Evolutionary conservation across 53 echinoderm and acorn worm species (phyloP).

Genomic region (Paracentrotus lividus): DNA sequence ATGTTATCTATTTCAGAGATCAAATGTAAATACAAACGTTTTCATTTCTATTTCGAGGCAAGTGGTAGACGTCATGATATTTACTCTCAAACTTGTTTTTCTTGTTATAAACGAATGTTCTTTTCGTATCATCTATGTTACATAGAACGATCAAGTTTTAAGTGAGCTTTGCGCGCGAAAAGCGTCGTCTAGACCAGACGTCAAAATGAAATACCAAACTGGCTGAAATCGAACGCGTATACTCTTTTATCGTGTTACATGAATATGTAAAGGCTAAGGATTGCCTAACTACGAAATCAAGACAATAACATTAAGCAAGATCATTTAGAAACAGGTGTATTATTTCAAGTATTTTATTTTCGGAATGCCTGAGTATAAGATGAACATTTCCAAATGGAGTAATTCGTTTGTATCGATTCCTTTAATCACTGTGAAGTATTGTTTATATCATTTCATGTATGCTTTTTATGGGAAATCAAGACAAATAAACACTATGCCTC

Average conservation of each 20-base stretch:
- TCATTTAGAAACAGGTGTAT: not conserved
- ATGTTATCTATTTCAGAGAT: not conserved
- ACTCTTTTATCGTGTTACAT: not conserved
- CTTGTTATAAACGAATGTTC: not conserved
- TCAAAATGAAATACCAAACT: not conserved
- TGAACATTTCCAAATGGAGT: too few species aligned
- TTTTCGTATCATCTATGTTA: not conserved
- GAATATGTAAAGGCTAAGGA: not conserved
- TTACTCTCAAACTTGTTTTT: not conserved
- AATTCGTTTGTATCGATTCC: too few species aligned
- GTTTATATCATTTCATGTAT: too few species aligned
- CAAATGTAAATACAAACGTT: not conserved
- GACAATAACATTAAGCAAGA: not conserved
- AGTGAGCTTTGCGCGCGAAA: not conserved
- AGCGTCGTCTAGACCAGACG: not conserved
- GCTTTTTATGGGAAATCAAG: too few species aligned
- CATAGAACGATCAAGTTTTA: not conserved
- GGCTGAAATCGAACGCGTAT: not conserved
- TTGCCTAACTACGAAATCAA: not conserved
- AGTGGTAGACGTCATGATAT: not conserved
- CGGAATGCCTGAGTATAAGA: too few species aligned
- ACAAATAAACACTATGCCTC: too few species aligned
- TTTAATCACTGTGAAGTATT: too few species aligned
- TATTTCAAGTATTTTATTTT: too few species aligned
- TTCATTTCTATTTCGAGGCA: not conserved